These are phyloP conservation scores for Agrotis exclamationis DNA, from an alignment of 2,888 invertebrate genomes.

Conservation along the genomic window DNA sequence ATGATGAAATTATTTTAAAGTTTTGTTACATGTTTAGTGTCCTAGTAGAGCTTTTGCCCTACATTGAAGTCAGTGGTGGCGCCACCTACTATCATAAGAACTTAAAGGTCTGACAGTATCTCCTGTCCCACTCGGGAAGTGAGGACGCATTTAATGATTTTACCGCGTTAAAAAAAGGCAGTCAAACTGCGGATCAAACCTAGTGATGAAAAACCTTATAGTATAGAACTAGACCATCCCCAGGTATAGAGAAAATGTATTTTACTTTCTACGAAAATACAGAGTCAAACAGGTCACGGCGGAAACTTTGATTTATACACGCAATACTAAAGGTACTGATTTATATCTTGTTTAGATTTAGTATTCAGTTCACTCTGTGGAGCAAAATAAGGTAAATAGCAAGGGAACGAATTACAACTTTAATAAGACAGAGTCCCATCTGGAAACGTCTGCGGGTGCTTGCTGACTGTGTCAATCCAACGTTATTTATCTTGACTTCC, in stretches of 20 bases:
- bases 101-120: no score
- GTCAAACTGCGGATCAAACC: no score
- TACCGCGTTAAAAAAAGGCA: no score
- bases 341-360: slow-evolving; percentile 42
- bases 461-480: not conserved
- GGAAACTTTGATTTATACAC: slow-evolving; percentile 42
- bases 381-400: slow-evolving; percentile 42
- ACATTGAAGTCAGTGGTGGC: no score
- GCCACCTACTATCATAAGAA: no score
- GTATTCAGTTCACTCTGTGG: slow-evolving; percentile 35
- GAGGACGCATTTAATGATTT: no score
- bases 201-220: not conserved
- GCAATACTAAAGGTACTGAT: slow-evolving; percentile 33
- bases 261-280: slow-evolving; percentile 5
- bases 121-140: no score
- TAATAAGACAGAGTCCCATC: slow-evolving; percentile 30
- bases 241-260: not conserved
- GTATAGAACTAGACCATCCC: not conserved
- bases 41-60: no score
- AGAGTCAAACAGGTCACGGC: slow-evolving; percentile 27
- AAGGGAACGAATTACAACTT: slow-evolving; percentile 20
- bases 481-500: slow-evolving; percentile 9
- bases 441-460: not conserved
- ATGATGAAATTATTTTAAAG: no score
- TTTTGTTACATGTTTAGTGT: no score